Conservation (phyloP, 2,113 vertebrate species). For the Takifugu bimaculatus region DNA sequence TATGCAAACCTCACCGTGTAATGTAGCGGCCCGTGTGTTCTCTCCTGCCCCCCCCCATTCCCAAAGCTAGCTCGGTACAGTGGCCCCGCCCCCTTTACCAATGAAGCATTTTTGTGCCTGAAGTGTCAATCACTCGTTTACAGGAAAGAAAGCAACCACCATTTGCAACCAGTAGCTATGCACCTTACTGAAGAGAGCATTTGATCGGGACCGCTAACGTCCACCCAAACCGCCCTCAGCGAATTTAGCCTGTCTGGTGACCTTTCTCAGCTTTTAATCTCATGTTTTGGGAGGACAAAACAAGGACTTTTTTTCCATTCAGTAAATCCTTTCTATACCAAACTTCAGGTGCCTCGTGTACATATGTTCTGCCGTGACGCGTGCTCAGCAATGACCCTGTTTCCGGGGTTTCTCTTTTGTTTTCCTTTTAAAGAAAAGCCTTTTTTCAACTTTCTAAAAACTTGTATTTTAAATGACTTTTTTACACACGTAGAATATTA, state of each 20-base stretch:
- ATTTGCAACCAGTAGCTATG: constrained; percentile 72
- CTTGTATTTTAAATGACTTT: constrained; percentile 73
- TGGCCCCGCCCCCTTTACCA: constrained; percentile 43
- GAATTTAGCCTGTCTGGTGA: constrained; percentile 20
- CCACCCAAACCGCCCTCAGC: neutral
- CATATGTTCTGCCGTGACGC: constrained; percentile 68
- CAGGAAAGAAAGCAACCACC: constrained; percentile 45
- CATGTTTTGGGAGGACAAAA: constrained; percentile 8
- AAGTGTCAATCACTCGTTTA: constrained; percentile 59
- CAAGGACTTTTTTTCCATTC: constrained; percentile 24
- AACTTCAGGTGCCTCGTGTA: constrained; percentile 79
- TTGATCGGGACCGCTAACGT: constrained; percentile 34
- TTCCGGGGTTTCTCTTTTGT: constrained; percentile 64
- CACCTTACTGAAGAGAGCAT: constrained; percentile 69
- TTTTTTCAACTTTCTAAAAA: constrained; percentile 70
- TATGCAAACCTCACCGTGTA: constrained; percentile 70
- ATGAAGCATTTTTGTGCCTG: constrained; percentile 48
- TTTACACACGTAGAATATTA: constrained; percentile 62
- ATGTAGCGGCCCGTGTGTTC: constrained; percentile 48
- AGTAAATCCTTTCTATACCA: constrained; percentile 72
- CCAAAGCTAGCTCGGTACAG: constrained; percentile 29
- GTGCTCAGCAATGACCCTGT: constrained; percentile 67
- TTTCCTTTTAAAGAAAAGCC: constrained; percentile 16
- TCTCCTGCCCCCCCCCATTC: constrained; percentile 19
- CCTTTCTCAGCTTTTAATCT: constrained; percentile 39